Conservation (phyloP, 1,140 invertebrate genomes). For the Lethrus apterus region DNA sequence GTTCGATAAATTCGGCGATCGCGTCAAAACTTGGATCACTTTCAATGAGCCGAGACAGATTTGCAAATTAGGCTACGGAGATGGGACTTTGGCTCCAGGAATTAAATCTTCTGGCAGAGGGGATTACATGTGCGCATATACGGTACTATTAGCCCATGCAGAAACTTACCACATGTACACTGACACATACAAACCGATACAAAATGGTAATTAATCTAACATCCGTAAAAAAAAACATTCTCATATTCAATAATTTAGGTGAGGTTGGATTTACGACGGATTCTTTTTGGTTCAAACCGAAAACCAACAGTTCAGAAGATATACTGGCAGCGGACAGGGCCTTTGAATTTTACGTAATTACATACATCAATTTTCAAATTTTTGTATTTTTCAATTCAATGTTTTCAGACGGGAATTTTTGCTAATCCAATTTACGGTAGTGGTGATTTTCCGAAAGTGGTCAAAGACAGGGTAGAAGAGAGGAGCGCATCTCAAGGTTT, state of each 20-base stretch:
- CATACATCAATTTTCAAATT: not conserved
- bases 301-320: slow-evolving; percentile 36
- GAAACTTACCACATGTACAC: slow-evolving; percentile 59
- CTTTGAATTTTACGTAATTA: slow-evolving; percentile 41
- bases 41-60: slow-evolving; percentile 51
- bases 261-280: slow-evolving; percentile 44
- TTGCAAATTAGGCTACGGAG: slow-evolving; percentile 55
- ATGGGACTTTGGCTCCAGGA: slow-evolving; percentile 49
- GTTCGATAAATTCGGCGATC: slow-evolving; percentile 22
- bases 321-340: slow-evolving; percentile 42
- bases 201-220: slow-evolving; percentile 44
- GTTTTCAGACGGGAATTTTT: slow-evolving; percentile 43
- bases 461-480: slow-evolving; percentile 42
- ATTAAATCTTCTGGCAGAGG: slow-evolving; percentile 42
- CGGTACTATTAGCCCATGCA: slow-evolving; percentile 55
- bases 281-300: slow-evolving; percentile 39
- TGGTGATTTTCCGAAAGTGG: slow-evolving; percentile 49
- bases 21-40: slow-evolving; percentile 45
- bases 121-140: slow-evolving; percentile 56
- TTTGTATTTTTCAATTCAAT: slow-evolving; percentile 5
- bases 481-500: slow-evolving; percentile 43
- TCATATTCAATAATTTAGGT: slow-evolving; percentile 24
- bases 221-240: slow-evolving; percentile 7
- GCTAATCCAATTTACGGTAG: slow-evolving; percentile 45
- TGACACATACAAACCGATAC: slow-evolving; percentile 48